Base-by-base conservation (phyloP, 2,113 vertebrate genomes). In the Hassar affinis region DNA sequence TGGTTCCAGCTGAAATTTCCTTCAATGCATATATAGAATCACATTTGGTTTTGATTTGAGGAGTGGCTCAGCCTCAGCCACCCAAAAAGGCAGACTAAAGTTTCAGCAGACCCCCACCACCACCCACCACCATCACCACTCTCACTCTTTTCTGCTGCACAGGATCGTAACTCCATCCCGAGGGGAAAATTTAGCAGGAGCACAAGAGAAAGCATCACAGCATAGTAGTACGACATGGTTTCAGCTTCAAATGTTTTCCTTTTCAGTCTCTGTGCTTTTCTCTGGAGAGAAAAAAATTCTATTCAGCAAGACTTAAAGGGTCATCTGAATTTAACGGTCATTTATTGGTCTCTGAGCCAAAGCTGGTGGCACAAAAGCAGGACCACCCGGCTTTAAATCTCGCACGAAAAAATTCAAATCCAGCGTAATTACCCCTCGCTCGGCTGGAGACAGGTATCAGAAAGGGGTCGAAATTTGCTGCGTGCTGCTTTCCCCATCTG, bases 11-110 rank as follows among this genome's bases (percentile, higher is more conserved):
- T 87, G 88, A 88, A 90, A 87, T 89, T 91, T 92, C 90, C 88
- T 68, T 89, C 86, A 91, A 92, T 76, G 89, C 90, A 89, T 90
- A 85, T 88, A 86, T 90, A 89, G 91, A 90, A 91, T 92, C 92
- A 94, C 92, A 96, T 95, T 96, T 95, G 94, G 85, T 96, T 96
- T 93, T 93, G 78, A 95, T 96, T 96, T 94, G 80, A 92, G 89
- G 85, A 90, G 85, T 75, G 72, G 88, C 88, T 90, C 76, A 76
- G 88, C 75, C 84, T 91, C 85, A 93, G 91, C 87, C 93, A 88
- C 85, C 91, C 88, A 91, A 86, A 91, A 93, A 92, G 88, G 82
- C 68, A 86, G 89, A 90, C 94, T 92, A 87, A 82, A 79, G 84
- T 94, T 94, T 92, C 91, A 91, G 57, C 59, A 25, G 20, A 69